Base-by-base conservation (phyloP, 1,140 invertebrate species). In the Littorina saxatilis region DNA sequence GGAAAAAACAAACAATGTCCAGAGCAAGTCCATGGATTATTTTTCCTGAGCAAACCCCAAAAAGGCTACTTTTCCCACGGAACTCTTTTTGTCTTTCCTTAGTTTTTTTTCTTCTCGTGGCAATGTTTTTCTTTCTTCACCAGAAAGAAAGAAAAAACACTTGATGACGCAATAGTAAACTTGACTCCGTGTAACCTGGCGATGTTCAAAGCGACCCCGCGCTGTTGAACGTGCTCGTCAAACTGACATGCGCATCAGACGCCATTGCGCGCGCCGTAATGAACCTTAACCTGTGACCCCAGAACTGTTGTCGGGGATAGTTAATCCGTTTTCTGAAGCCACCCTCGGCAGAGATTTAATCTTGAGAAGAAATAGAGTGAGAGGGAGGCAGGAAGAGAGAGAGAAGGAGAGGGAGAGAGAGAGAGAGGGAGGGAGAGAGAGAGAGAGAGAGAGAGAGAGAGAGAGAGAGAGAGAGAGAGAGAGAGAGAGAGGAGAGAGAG, bases 251-350 rank as follows among this genome's bases (percentile, higher is more conserved):
- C 70, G 70, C 70, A 73, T 73, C 70, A 73, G 40, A 17, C 20
- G 39, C 23, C 40, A 73, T 3, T 27, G 13, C 39, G 20, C 7
- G 40, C 70, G 4, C 27, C 11, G n/a, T 73, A 73, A 73, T 73
- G 70, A 73, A 73, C 70, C 43, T 50, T 72, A 20, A n/a, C 70
- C 70, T 32, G 7, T 50, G 40, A 73, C 70, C 70, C 27, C 23
- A 20, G 27, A 73, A 73, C 40, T 20, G 29, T 20, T 4, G 32
- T 37, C 11, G 2, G 3, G 35, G 2, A 73, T 43, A 47, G 70
- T 15, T 73, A 73, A 73, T 73, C 70, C 70, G 70, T 73, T 2
- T 68, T 68, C 66, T 39, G 35, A 68, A 68, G 20, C 32, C 27
- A 27, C 9, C 61, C 61, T 32, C 43, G 5, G 43, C 17, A 5